phyloP scores from a whole-genome alignment of 2,888 invertebrate genomes.

The Hermodice carunculata region DNA sequence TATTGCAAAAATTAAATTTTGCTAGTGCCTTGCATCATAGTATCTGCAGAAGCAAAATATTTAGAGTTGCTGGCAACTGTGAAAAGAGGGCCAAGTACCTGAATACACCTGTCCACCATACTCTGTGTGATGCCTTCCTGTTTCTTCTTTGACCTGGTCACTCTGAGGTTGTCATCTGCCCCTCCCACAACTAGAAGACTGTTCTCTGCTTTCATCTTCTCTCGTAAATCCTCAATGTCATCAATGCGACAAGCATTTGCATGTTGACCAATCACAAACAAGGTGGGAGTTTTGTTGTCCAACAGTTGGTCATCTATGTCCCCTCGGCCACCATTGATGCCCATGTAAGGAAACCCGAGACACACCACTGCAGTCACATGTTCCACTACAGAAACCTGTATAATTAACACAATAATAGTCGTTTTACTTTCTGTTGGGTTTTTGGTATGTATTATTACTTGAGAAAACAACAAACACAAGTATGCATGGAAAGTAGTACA shows the following conservation, averaged over 20 bases:
- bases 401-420: background rate
- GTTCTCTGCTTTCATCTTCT: constrained; percentile 82
- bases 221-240: constrained; percentile 78
- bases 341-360: constrained; percentile 82
- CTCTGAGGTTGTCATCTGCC: constrained; percentile 81
- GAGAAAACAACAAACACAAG: no score
- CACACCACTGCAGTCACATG: constrained; percentile 81
- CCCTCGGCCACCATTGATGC: constrained; percentile 81
- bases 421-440: no score
- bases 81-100: no score
- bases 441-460: no score
- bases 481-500: no score
- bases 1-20: no score
- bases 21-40: no score
- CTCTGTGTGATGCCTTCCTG: constrained; percentile 83
- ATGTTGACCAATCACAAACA: constrained; percentile 85
- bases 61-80: no score
- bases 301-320: constrained; percentile 82
- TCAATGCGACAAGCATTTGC: constrained; percentile 76
- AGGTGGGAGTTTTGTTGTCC: constrained; percentile 80
- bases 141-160: constrained; percentile 79
- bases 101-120: constrained; percentile 83
- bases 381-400: constrained; percentile 79
- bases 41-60: no score
- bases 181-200: constrained; percentile 84